These are phyloP conservation scores for Dolichoris vasculosae DNA, from an alignment of 1,140 invertebrate genomes.

Conservation along the genomic window DNA sequence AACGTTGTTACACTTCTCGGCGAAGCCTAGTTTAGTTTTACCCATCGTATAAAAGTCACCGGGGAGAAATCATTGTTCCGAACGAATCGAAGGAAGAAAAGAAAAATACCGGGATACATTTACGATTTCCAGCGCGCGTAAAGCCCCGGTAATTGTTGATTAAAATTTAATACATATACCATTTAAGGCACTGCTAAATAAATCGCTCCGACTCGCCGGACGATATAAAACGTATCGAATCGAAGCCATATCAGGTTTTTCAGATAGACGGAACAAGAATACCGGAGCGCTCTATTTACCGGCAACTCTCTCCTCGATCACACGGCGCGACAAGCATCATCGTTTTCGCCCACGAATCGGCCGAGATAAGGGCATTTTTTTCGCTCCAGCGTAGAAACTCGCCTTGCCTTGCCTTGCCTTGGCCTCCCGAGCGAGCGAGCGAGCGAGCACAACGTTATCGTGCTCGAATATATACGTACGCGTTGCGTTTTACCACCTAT, in stretches of 20 bases:
- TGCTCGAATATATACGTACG: too few species aligned
- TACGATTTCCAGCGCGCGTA: too few species aligned
- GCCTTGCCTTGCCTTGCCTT: background rate
- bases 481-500: too few species aligned
- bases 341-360: constrained; percentile 27
- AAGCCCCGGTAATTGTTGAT: background rate
- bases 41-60: too few species aligned
- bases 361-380: constrained; percentile 37
- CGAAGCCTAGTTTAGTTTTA: too few species aligned
- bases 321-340: constrained; percentile 18
- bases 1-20: too few species aligned
- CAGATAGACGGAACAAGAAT: background rate
- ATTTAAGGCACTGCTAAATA: background rate
- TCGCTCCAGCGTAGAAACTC: background rate
- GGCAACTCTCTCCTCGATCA: constrained; percentile 2
- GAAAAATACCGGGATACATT: too few species aligned
- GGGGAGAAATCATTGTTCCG: too few species aligned
- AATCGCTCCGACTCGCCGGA: background rate
- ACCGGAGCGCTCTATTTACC: background rate
- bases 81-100: too few species aligned
- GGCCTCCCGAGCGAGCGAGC: too few species aligned
- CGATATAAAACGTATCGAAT: background rate
- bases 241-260: background rate
- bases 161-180: background rate
- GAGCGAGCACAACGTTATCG: too few species aligned